A percentile compares a stretch with the other conserved stretches of the same genome.
Evolutionary conservation across 2,888 invertebrate species (phyloP).

Genomic region (Calameuta idolon): DNA sequence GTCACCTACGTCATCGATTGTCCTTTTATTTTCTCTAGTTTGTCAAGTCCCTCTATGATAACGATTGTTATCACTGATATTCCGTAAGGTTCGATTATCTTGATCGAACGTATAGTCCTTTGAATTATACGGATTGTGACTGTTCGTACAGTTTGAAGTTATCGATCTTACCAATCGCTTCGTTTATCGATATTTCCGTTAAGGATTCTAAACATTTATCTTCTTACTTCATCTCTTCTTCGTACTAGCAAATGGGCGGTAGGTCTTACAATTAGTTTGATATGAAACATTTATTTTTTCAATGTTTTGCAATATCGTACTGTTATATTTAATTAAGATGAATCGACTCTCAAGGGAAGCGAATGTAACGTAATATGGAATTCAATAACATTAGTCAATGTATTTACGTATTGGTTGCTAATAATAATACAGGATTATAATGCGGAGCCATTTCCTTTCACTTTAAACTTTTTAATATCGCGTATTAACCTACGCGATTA

Average conservation of each 20-base stretch:
- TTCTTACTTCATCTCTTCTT: not conserved
- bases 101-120: not conserved
- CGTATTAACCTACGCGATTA: not conserved
- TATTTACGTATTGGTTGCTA: not conserved
- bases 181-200: not conserved
- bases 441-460: not conserved
- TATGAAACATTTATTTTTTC: not conserved
- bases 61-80: not conserved
- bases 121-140: not conserved
- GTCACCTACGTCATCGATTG: not conserved
- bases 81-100: not conserved
- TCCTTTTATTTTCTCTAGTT: not conserved
- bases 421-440: not conserved
- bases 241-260: not conserved
- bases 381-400: not conserved
- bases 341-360: not conserved
- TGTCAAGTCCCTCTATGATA: not conserved
- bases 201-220: not conserved
- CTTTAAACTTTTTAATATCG: not conserved
- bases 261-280: not conserved
- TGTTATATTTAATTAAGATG: not conserved
- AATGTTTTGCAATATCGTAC: not conserved
- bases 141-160: not conserved
- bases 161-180: not conserved
- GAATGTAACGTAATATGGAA: not conserved